Evolutionary conservation across 2,888 invertebrate genomes (phyloP).

Genomic region (Desoria tigrina): DNA sequence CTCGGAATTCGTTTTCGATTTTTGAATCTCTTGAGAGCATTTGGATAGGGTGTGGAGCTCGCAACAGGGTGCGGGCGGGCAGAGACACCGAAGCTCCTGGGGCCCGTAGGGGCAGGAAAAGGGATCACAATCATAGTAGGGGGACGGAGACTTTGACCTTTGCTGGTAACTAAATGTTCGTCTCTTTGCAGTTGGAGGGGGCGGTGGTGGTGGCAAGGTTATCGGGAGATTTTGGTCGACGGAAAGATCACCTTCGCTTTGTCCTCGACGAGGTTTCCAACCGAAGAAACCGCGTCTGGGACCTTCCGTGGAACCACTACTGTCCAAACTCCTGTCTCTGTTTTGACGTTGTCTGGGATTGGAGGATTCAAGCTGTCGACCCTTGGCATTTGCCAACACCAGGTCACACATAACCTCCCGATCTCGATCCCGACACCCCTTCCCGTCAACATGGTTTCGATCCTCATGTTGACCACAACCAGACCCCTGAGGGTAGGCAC

Average conservation of each 20-base stretch:
- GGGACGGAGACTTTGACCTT: constrained; percentile 32
- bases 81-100: constrained; percentile 45
- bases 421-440: constrained; percentile 20
- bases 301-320: constrained; percentile 7
- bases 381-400: constrained; percentile 49
- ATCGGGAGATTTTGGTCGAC: constrained; percentile 31
- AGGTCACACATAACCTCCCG: constrained; percentile 51
- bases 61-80: constrained; percentile 47
- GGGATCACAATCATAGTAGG: constrained; percentile 49
- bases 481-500: constrained; percentile 44
- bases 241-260: constrained; percentile 50
- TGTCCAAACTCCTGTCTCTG: constrained; percentile 49
- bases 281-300: constrained; percentile 37
- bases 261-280: constrained; percentile 49
- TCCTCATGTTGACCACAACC: constrained; percentile 1
- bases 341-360: constrained; percentile 22
- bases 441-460: background rate
- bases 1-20: background rate
- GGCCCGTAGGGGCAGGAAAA: constrained; percentile 42
- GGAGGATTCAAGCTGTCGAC: constrained; percentile 33
- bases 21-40: constrained; percentile 7
- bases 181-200: constrained; percentile 40
- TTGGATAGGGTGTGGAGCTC: constrained; percentile 32
- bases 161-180: constrained; percentile 34
- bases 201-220: constrained; percentile 49